These are phyloP conservation scores for Acrocyrtus sp. DNA, from an alignment of 2,888 invertebrate species.

Conservation along the genomic window DNA sequence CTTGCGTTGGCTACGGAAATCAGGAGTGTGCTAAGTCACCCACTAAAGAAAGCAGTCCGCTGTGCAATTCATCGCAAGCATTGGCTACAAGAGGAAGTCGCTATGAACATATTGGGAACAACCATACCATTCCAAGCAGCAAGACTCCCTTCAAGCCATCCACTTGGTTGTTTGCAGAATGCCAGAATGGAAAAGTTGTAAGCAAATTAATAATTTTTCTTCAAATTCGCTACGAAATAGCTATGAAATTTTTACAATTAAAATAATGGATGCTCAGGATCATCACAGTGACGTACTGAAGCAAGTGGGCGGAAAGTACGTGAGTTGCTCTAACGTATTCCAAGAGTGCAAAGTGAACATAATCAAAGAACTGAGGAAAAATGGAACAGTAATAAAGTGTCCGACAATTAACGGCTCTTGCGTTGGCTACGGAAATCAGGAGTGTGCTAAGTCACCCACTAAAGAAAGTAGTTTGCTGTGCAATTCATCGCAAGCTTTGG, in stretches of 20 bases:
- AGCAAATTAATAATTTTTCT: too few relatives aligned
- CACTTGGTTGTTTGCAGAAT: conserved; percentile 57
- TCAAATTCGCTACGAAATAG: too few relatives aligned
- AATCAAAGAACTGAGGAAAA: conserved; percentile 59
- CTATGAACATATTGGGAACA: conserved; percentile 8
- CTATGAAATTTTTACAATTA: neutral
- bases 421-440: too few relatives aligned
- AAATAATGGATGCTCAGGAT: conserved; percentile 17
- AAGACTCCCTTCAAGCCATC: conserved; percentile 49
- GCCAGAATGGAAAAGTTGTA: conserved; percentile 44
- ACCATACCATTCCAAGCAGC: conserved; percentile 9
- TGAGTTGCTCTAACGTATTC: conserved; percentile 61
- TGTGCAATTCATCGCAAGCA: too few relatives aligned
- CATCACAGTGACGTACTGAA: conserved; percentile 36
- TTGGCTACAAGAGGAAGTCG: conserved; percentile 13
- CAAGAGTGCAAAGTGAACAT: conserved; percentile 62
- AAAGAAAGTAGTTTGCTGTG: too few relatives aligned
- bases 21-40: too few relatives aligned
- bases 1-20: too few relatives aligned
- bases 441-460: too few relatives aligned
- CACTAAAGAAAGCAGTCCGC: too few relatives aligned
- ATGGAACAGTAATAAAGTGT: too few relatives aligned
- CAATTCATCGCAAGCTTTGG: too few relatives aligned
- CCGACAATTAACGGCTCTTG: too few relatives aligned
- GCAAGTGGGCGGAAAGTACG: conserved; percentile 47